Base-by-base conservation (phyloP, 1,140 invertebrate genomes). In the Euura lappo region DNA sequence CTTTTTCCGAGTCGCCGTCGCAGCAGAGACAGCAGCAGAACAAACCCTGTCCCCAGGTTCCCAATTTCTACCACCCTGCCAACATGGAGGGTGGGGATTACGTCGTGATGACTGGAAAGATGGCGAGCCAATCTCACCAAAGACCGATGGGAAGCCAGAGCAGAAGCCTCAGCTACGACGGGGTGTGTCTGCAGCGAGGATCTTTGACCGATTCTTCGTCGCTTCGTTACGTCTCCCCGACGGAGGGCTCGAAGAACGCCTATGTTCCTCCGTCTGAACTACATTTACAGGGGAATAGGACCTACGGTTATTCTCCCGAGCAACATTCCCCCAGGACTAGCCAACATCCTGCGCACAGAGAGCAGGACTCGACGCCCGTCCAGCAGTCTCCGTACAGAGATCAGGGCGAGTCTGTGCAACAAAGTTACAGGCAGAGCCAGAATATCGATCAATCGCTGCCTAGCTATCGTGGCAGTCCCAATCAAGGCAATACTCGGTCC, bases 11-110 rank as follows among this genome's bases (percentile, higher is more conserved):
- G 68, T 69, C 78, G 79, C 51, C 80, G 80, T 6, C 81, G 7
- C 79, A 81, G 45, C 82, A 81, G 46, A 85, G 87, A 68, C 79
- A 81, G 44, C 82, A 81, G 47, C 86, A 88, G 68, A 85, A 84
- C 44, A 89, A 88, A 72, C 84, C 89, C 2, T 86, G 86, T 5
- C 89, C 89, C 66, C 89, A 90, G 73, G 88, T 89, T 2, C 81
- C 87, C 13, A 86, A 82, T 80, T 87, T 85, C 75, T 87, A 87
- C 72, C 83, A 86, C 69, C 80, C 86, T 6, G 80, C 84, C 0
- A 86, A 80, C 13, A 84, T 88, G 6, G 87, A 88, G 70, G 85
- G 87, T 0, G 84, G 85, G 45, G 87, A 88, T 75, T 88, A 88
- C 69, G 87, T 88, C 45, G 80, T 88, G 2, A 88, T 88, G 87